Percentiles rank a stretch among this genome's conserved stretches.
Conservation (phyloP, 2,888 invertebrate genomes). For the Ochropacha duplaris region DNA sequence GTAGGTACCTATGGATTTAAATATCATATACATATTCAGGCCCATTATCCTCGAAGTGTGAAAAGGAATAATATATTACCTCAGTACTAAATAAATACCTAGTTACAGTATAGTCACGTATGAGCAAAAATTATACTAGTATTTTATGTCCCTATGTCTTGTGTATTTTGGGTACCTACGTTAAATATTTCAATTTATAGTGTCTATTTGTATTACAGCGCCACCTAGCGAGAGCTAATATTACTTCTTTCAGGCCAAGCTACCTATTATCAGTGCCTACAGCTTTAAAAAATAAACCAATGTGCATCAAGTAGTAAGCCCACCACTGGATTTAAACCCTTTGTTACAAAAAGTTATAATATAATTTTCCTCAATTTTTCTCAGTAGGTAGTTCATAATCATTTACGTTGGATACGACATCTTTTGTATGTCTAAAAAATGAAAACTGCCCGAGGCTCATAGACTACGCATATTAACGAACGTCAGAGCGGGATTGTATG, state of each 20-base stretch:
- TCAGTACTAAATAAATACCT: no score
- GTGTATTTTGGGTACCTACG: not conserved
- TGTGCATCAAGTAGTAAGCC: not conserved
- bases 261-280: not conserved
- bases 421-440: conserved; percentile 42
- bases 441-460: conserved; percentile 49
- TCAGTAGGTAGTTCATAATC: conserved; percentile 22
- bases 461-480: conserved; percentile 46
- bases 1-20: no score
- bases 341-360: not conserved
- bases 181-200: not conserved
- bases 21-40: no score
- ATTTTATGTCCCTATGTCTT: no score
- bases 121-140: no score
- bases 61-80: no score
- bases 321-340: not conserved
- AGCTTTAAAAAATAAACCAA: not conserved
- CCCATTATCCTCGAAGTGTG: no score
- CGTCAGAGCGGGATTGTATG: conserved; percentile 46
- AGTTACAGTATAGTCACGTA: no score
- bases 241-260: not conserved
- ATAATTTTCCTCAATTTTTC: conserved; percentile 24
- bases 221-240: not conserved
- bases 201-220: not conserved
- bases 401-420: conserved; percentile 18